Percentiles rank a stretch among this genome's conserved stretches.
Conservation (phyloP, 2,113 vertebrate genomes). For the Lathamus discolor region DNA sequence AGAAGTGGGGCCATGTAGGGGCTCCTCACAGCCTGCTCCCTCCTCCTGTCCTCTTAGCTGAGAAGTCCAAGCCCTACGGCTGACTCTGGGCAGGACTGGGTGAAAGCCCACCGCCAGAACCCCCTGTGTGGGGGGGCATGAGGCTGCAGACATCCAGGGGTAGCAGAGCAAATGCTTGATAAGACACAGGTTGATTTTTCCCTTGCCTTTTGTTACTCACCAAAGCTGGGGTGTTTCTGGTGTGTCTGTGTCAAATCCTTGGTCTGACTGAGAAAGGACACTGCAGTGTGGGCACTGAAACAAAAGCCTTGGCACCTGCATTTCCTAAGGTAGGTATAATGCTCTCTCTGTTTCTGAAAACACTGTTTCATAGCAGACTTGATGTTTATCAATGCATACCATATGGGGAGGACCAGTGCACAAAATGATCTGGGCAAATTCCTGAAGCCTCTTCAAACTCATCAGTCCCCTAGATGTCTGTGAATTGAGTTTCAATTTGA, state of each 20-base stretch:
- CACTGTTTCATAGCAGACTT: background rate
- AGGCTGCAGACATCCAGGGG: background rate
- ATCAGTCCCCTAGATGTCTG: background rate
- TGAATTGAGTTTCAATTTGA: background rate
- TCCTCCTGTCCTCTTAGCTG: background rate
- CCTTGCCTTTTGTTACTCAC: background rate
- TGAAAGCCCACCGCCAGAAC: accelerated
- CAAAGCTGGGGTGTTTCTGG: background rate
- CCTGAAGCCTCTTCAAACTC: background rate
- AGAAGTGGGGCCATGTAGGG: background rate
- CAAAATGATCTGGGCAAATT: background rate
- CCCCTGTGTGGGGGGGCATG: accelerated
- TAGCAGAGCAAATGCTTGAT: background rate
- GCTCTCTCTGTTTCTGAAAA: background rate
- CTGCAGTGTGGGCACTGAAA: background rate
- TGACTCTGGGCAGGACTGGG: background rate
- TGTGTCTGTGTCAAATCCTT: background rate
- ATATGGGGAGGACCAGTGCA: background rate
- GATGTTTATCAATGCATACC: background rate
- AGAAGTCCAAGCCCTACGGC: accelerated
- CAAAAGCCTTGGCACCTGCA: background rate
- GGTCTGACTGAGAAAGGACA: background rate
- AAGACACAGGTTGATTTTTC: background rate
- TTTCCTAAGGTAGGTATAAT: background rate
- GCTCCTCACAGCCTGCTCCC: background rate